Evolutionary conservation across 2,888 invertebrate species (phyloP), one percentile per base, ranked within the genome.

Genomic region (Platycnemis pennipes): DNA sequence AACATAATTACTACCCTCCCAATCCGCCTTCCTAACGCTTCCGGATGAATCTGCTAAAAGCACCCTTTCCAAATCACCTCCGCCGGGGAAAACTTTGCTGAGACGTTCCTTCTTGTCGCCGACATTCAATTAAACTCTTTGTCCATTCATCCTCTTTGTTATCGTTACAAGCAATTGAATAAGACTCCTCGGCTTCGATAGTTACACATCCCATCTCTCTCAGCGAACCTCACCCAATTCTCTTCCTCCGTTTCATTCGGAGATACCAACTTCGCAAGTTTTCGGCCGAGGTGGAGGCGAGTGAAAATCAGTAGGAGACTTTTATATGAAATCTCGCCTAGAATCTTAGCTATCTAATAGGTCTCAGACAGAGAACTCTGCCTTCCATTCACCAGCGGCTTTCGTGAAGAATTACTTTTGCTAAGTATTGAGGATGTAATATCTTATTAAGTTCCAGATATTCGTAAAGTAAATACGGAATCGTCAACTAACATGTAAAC

Each of bases 71-170:
- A 77, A 77, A 37, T 77, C 37, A 77, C 63, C 26, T 44, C 45
- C 44, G 26, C 13, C 37, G 42, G 45, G n/a, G 63, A 26, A 44
- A 69, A 91, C 44, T 91, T 91, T 44, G 45, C n/a, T 4, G 44
- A 69, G 2, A 2, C 44, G 16, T 91, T 91, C 44, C 42, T 69
- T 49, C 88, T 22, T 49, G 31, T 53, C 63, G 22, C 37, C 56
- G 53, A 16, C 26, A 44, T 44, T 56, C 44, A 44, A 91, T 91
- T 91, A 63, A 91, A 63, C 44, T 45, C 91, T 56, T 91, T 63
- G 56, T 44, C 56, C 63, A 91, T 91, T 77, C n/a, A 63, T 91
- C 44, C 69, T 44, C 91, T 91, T 91, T 91, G 91, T 91, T 45
- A 63, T 56, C 91, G n/a, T 31, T 56, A 44, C 45, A n/a, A 63